These are phyloP conservation scores for Rallus crepitans DNA, from an alignment of 2,797 vertebrate genomes.

Conservation along the genomic window DNA sequence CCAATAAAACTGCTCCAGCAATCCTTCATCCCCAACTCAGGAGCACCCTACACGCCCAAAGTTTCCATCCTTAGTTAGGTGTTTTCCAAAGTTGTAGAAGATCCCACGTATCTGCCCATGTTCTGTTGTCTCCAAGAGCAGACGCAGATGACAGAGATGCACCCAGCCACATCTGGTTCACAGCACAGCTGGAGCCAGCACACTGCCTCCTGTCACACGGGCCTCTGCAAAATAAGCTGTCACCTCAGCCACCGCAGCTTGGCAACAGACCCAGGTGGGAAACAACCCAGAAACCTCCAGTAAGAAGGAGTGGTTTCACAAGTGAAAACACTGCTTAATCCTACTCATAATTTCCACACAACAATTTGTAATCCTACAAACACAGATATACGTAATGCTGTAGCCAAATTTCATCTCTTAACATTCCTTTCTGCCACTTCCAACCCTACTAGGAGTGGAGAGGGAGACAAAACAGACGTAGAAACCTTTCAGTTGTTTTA, in stretches of 20 bases:
- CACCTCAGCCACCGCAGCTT: not conserved
- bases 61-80: not conserved
- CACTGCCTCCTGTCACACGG: fast-evolving
- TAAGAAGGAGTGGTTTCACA: not conserved
- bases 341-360: not conserved
- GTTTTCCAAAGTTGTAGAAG: not conserved
- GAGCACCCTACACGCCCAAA: not conserved
- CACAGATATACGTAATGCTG: not conserved
- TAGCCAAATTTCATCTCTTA: not conserved
- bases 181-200: not conserved
- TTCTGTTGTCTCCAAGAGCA: not conserved
- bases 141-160: not conserved
- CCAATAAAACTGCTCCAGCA: not conserved
- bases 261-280: not conserved
- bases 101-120: not conserved
- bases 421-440: not conserved
- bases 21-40: not conserved
- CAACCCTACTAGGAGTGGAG: not conserved
- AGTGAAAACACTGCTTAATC: not conserved
- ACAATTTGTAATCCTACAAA: not conserved
- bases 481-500: not conserved
- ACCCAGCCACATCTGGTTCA: not conserved
- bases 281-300: not conserved
- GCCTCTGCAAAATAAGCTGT: not conserved
- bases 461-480: not conserved